Percentiles rank a stretch among this genome's conserved stretches.
These are phyloP conservation scores for Bombus ignitus DNA, from an alignment of 1,140 invertebrate genomes.

Conservation along the genomic window DNA sequence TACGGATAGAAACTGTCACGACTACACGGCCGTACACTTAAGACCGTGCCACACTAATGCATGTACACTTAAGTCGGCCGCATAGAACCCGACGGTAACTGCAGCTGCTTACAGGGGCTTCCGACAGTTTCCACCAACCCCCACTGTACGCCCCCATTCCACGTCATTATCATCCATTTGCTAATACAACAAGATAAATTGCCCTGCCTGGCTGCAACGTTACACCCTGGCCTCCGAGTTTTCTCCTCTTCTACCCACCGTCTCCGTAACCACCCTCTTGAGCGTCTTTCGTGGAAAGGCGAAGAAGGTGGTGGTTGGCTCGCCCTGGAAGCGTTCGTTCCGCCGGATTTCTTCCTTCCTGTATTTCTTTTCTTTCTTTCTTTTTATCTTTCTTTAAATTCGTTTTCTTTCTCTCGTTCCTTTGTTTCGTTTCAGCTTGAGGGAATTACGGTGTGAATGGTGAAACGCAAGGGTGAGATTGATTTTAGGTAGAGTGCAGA, in stretches of 20 bases:
- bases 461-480: not conserved
- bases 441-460: not conserved
- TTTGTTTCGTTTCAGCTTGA: not conserved
- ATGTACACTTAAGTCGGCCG: slow-evolving; percentile 41
- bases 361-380: not conserved
- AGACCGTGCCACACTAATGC: slow-evolving; percentile 36
- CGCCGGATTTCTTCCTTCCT: not conserved
- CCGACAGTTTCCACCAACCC: slow-evolving; percentile 36
- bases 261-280: not conserved
- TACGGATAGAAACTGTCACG: not conserved
- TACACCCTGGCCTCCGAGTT: slow-evolving; percentile 37
- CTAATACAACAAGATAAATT: slow-evolving; percentile 74
- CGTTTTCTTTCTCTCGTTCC: not conserved
- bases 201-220: slow-evolving; percentile 46
- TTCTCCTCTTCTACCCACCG: slow-evolving; percentile 3
- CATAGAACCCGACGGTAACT: slow-evolving; percentile 39
- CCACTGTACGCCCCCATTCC: not conserved
- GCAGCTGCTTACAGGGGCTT: slow-evolving; percentile 29
- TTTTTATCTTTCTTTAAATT: not conserved
- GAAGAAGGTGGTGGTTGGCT: not conserved
- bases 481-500: not conserved
- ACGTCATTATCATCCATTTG: slow-evolving; percentile 72
- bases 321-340: not conserved
- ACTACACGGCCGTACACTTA: slow-evolving; percentile 29
- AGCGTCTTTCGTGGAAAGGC: not conserved